These are phyloP conservation scores for Phortica variegata DNA, from an alignment of 1,140 invertebrate genomes.

Conservation along the genomic window DNA sequence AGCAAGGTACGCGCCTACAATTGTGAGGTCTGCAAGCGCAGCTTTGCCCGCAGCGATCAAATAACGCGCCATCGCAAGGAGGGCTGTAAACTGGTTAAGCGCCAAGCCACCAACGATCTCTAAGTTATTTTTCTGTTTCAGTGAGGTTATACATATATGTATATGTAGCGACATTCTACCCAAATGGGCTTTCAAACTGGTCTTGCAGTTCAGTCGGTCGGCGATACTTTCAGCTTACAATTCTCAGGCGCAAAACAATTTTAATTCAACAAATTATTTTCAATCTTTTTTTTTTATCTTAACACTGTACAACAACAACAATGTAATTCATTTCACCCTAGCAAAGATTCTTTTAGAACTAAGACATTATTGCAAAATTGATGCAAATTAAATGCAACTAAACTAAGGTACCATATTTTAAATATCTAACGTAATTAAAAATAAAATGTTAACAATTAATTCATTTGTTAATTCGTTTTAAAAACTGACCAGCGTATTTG, in stretches of 20 bases:
- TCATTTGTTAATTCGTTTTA: slow-evolving; percentile 1
- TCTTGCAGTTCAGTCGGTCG: no score
- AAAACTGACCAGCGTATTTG: slow-evolving; percentile 9
- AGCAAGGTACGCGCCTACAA: slow-evolving; percentile 42
- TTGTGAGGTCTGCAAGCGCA: slow-evolving; percentile 54
- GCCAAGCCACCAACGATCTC: no score
- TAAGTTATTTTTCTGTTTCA: no score
- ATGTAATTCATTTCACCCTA: slow-evolving; percentile 50
- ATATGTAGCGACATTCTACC: no score
- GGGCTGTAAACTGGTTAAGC: no score
- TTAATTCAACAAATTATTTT: no score
- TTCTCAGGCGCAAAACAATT: no score
- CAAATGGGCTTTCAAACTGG: no score
- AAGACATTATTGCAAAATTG: slow-evolving; percentile 17
- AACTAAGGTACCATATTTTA: slow-evolving; percentile 12
- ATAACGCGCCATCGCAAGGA: slow-evolving; percentile 20
- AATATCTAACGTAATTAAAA: slow-evolving; percentile 17
- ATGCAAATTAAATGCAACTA: slow-evolving; percentile 20
- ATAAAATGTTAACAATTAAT: not conserved
- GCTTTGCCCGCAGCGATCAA: slow-evolving; percentile 52
- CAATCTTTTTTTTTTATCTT: not conserved
- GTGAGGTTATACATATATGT: no score
- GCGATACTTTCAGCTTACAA: no score
- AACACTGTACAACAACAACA: slow-evolving; percentile 44
- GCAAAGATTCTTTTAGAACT: slow-evolving; percentile 32